Conservation (phyloP, 2,888 invertebrate genomes). For the Pardosa pseudoannulata region DNA sequence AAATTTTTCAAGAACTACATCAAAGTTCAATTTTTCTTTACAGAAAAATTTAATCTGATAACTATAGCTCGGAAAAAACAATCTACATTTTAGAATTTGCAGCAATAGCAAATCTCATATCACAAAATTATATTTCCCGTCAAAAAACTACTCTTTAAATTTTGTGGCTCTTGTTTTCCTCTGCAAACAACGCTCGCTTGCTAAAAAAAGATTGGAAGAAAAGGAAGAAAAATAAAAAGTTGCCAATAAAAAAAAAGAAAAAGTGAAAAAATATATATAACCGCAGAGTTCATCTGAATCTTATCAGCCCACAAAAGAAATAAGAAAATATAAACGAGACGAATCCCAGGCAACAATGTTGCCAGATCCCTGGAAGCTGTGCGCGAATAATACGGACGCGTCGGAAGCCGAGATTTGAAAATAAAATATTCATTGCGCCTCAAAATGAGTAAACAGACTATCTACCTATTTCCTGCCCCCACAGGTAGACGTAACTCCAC, state of each 20-base stretch:
- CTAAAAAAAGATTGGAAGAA: no score
- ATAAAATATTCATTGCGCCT: constrained; percentile 70
- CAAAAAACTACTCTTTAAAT: no score
- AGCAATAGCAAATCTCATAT: no score
- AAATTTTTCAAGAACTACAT: no score
- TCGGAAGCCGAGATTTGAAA: constrained; percentile 66
- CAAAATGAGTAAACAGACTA: constrained; percentile 70
- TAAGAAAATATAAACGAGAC: constrained; percentile 26
- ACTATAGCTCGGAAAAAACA: no score
- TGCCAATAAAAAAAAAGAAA: background rate
- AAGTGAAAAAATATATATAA: no score
- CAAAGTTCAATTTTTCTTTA: no score
- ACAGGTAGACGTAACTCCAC: constrained; percentile 62
- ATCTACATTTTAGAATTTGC: no score
- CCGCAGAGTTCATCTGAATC: constrained; percentile 3
- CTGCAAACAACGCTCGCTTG: background rate
- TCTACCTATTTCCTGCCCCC: constrained; percentile 43
- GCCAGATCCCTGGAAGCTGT: constrained; percentile 9
- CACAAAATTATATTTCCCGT: no score
- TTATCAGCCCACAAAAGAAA: background rate
- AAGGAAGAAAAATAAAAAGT: no score
- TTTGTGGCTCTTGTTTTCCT: background rate
- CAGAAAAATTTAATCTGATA: no score
- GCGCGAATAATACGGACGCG: constrained; percentile 59
- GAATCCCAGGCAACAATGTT: constrained; percentile 17